phyloP scores from a whole-genome alignment of 1,140 invertebrate genomes.

The Maniola jurtina region DNA sequence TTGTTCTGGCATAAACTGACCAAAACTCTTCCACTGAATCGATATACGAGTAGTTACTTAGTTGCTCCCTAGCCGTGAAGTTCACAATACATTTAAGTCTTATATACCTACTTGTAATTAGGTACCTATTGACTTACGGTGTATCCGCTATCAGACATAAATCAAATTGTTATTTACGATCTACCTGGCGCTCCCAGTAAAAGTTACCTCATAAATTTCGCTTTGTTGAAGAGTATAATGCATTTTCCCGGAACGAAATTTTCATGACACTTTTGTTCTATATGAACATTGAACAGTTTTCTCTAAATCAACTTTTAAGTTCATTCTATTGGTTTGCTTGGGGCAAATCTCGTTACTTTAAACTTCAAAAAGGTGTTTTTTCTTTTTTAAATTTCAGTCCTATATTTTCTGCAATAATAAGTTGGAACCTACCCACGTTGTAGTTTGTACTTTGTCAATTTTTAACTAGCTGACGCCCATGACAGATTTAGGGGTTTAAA shows the following conservation, averaged over 20 bases:
- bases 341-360: not conserved
- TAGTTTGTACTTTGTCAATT: no score
- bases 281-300: slow-evolving; percentile 10
- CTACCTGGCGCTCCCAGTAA: slow-evolving; percentile 28
- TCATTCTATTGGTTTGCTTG: not conserved
- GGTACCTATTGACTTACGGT: slow-evolving; percentile 15
- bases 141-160: slow-evolving; percentile 24
- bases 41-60: no score
- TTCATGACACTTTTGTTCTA: slow-evolving; percentile 22
- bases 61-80: not conserved
- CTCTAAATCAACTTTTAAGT: slow-evolving; percentile 6
- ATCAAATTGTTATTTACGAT: slow-evolving; percentile 32
- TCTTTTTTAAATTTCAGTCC: no score
- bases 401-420: no score
- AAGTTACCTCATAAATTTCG: slow-evolving; percentile 36
- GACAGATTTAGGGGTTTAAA: no score
- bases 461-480: no score
- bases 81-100: not conserved
- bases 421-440: no score
- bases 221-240: slow-evolving; percentile 32
- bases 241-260: slow-evolving; percentile 23
- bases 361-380: no score
- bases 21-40: no score
- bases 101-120: slow-evolving; percentile 3
- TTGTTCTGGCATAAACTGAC: no score